These are phyloP conservation scores for Sarcophilus harrisii DNA, from an alignment of 2,797 vertebrate genomes.

Conservation along the genomic window DNA sequence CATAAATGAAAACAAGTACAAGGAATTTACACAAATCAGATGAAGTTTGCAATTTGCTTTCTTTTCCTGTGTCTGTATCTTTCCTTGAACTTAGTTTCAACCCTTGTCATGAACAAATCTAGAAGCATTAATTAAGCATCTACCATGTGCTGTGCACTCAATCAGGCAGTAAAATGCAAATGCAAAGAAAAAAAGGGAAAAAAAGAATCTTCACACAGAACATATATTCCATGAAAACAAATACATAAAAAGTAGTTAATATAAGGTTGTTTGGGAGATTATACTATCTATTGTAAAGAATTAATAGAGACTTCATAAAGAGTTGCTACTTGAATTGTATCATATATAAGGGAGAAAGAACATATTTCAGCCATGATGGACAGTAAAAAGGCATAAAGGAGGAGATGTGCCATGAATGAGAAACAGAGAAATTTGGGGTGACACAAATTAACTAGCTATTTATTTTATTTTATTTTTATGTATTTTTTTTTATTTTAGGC, in stretches of 20 bases:
- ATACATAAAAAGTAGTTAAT: background rate
- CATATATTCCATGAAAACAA: background rate
- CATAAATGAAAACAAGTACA: background rate
- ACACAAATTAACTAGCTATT: background rate
- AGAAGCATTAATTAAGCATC: background rate
- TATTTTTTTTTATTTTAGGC: too few species aligned
- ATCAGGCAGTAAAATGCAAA: background rate
- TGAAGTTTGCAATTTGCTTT: background rate
- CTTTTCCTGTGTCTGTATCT: background rate
- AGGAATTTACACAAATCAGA: background rate
- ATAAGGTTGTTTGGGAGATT: background rate
- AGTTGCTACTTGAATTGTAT: background rate
- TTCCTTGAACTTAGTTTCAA: background rate
- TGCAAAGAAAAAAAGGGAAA: background rate
- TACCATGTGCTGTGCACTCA: background rate
- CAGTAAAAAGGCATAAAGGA: background rate
- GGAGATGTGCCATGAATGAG: background rate
- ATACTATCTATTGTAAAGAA: background rate
- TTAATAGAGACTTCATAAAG: background rate
- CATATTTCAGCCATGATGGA: background rate
- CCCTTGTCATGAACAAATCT: background rate
- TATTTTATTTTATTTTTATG: background rate
- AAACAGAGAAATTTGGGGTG: background rate
- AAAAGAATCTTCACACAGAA: background rate
- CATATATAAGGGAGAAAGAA: background rate